Base-by-base conservation (phyloP, 2,113 vertebrate genomes). In the Mormoops blainvillei region DNA sequence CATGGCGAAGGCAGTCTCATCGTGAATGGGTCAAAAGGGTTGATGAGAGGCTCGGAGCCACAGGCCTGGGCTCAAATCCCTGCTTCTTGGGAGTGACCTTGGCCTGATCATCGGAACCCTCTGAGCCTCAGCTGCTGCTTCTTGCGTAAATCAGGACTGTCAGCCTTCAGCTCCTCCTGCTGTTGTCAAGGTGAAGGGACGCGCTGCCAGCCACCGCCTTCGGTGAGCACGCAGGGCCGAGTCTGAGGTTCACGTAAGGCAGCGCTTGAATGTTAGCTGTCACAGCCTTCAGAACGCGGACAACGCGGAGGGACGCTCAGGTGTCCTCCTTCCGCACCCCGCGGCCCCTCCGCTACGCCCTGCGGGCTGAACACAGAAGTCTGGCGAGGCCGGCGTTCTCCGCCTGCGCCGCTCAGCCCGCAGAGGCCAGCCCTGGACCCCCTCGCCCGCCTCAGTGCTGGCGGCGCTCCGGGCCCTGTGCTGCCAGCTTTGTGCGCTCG, bases 391-490 rank as follows among this genome's bases (percentile, higher is more conserved):
- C 50, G 15, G 68, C 4, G 4, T 14, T 13, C 52, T 18, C 36
- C 38, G 1, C 31, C 19, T 3, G 2, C 11, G 3, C 12, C 45
- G 77, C 76, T 24, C 10, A 0, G 65, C 43, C 68, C 9, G 43
- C 74, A 11, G 36, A 20, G 61, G 61, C 31, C 63, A 43, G 73
- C 11, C 36, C 26, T 24, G 4, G 26, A 7, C 68, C 67, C 73
- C 28, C 11, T 7, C 33, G 2, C 8, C 0, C 12, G 38, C 16
- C 87, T 58, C 10, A 3, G 2, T 0, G 33, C 20, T n/a, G 38
- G 16, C 24, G 50, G 41, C 10, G 2, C 63, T 12, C 16, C 18
- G 33, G 13, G 50, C 5, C 61, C 50, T 3, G 18, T 31, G 38
- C 33, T 0, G 20, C 54, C 28, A 10, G 13, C 31, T 31, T 36